Base-by-base conservation (phyloP, 2,113 vertebrate genomes). In the Theristicus caerulescens region DNA sequence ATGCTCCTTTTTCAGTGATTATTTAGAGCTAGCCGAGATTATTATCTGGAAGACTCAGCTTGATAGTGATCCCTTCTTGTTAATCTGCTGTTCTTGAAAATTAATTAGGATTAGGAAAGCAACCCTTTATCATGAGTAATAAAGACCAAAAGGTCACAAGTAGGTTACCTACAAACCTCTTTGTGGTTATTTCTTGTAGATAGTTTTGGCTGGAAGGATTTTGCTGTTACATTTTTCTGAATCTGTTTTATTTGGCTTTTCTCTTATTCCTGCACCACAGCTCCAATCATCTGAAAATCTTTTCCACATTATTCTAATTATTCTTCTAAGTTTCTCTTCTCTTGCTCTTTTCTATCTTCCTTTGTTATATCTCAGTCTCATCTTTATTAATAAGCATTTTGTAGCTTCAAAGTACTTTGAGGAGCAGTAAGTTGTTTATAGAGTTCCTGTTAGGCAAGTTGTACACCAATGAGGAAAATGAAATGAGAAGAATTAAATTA, bases 31-130 rank as follows among this genome's bases (percentile, higher is more conserved):
- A 55, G 58, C 40, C 52, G 46, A 93, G 82, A 76, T 94, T 67
- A 72, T 69, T 88, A 78, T 76, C 80, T 74, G 58, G 62, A 82
- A 88, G 66, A 94, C 73, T 92, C 58, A 67, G 59, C 10, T 86
- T 90, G 73, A 88, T 92, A 89, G 71, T 26, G 36, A 93, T 90
- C 74, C 79, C 57, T 86, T 96, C 24, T 82, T 86, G 87, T 79
- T 95, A 93, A 93, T 88, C 85, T 92, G 72, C 55, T 71, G 38
- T 66, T 74, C 90, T 57, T 83, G 65, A 82, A 91, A 95, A 86
- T 78, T 22, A 94, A 65, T 90, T 93, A 81, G 80, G 93, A 88
- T 97, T 87, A 96, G 64, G 82, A 95, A 70, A 92, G 65, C 49
- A 76, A 83, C 52, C 51, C 51, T 74, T 88, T 91, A 18, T 82